Evolutionary conservation across 2,888 invertebrate genomes (phyloP).

Genomic region (Ptilodon capucinus): DNA sequence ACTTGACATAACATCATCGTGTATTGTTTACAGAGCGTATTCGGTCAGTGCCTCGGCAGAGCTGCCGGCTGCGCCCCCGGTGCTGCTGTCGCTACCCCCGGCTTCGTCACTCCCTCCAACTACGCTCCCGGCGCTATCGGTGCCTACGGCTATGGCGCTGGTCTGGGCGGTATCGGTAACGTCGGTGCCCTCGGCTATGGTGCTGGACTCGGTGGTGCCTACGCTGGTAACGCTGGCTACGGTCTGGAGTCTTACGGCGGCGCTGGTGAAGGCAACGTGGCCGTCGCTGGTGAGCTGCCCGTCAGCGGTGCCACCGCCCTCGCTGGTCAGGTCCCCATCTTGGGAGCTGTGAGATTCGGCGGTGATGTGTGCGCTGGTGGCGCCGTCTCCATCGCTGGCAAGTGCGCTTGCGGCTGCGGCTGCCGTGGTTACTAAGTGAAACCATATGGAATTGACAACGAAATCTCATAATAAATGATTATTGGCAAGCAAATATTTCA

Average conservation of each 20-base stretch:
- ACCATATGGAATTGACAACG: no score
- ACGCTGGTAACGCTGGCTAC: no score
- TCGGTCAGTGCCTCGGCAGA: constrained; percentile 9
- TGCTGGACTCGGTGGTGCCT: no score
- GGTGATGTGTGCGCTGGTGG: neutral
- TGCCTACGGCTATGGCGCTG: constrained; percentile 11
- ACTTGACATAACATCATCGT: no score
- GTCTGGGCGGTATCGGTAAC: no score
- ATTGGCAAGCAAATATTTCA: no score
- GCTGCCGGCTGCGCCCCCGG: constrained; percentile 3
- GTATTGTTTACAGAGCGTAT: constrained; percentile 1
- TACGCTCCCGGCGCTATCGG: neutral
- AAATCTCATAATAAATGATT: no score
- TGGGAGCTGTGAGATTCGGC: no score
- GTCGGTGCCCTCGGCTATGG: no score
- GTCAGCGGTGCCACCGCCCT: constrained; percentile 45
- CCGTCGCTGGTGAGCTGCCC: constrained; percentile 44
- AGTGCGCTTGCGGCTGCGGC: neutral
- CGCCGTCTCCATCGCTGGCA: neutral
- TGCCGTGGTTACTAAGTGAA: no score
- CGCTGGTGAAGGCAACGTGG: constrained; percentile 12
- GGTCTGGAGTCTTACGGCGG: constrained; percentile 5
- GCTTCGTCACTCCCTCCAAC: neutral
- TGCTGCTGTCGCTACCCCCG: constrained; percentile 1
- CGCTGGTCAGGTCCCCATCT: no score